Conservation (phyloP, 2,113 vertebrate species). For the Chascanopsetta lugubris region DNA sequence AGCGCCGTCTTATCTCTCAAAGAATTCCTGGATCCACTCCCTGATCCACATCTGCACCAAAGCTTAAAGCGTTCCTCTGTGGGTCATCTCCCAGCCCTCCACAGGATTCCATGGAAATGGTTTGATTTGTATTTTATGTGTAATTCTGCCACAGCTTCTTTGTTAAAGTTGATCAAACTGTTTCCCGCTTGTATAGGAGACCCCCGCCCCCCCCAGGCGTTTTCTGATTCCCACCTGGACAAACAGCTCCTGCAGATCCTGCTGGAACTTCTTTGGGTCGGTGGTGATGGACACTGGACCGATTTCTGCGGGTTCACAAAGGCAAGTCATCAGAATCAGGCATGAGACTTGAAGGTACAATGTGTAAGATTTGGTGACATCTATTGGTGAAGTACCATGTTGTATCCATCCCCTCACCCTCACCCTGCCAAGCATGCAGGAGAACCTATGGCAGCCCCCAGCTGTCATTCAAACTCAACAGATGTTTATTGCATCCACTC, state of each 20-base stretch:
- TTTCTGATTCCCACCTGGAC: constrained; percentile 87
- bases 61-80: not conserved
- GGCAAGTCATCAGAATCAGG: not conserved
- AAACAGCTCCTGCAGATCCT: constrained; percentile 88
- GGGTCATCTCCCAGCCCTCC: not conserved
- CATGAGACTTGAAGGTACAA: not conserved
- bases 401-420: too few relatives aligned
- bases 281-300: constrained; percentile 90
- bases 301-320: constrained; percentile 80
- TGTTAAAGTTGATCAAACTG: not conserved
- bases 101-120: not conserved
- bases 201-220: not conserved
- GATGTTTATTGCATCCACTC: too few relatives aligned
- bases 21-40: too few relatives aligned
- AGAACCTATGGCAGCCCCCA: too few relatives aligned
- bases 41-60: not conserved
- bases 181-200: not conserved
- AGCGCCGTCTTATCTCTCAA: not conserved
- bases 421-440: too few relatives aligned
- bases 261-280: constrained; percentile 88
- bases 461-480: not conserved
- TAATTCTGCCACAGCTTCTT: not conserved
- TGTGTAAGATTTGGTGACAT: constrained; percentile 1
- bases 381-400: too few relatives aligned
- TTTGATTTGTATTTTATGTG: not conserved